phyloP scores from a whole-genome alignment of 2,888 invertebrate genomes.

The Plagodis dolabraria region DNA sequence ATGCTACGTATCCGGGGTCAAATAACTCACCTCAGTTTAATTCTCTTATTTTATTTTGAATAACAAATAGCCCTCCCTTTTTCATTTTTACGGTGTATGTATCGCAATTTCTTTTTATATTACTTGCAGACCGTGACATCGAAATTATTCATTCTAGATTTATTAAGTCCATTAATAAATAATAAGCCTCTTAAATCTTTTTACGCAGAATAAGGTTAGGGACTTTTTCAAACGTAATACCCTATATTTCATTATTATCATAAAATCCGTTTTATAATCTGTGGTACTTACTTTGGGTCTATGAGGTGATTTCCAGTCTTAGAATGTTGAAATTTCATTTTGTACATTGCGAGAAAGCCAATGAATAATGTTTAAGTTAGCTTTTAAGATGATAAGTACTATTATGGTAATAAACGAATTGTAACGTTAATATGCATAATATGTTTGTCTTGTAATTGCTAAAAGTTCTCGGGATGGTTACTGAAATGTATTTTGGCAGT shows the following conservation, averaged over 20 bases:
- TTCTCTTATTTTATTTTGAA: slow-evolving; percentile 12
- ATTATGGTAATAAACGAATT: too few relatives aligned
- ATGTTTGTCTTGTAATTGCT: too few relatives aligned
- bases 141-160: slow-evolving; percentile 36
- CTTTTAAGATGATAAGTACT: too few relatives aligned
- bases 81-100: slow-evolving; percentile 18
- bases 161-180: slow-evolving; percentile 41
- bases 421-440: too few relatives aligned
- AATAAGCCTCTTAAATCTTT: slow-evolving; percentile 39
- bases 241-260: slow-evolving; percentile 28
- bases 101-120: slow-evolving; percentile 21
- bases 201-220: slow-evolving; percentile 27
- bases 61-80: slow-evolving; percentile 14
- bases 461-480: too few relatives aligned
- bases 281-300: slow-evolving; percentile 5
- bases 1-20: background rate
- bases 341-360: background rate
- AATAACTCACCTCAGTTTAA: slow-evolving; percentile 10
- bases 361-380: background rate
- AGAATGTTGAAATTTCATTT: background rate
- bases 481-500: too few relatives aligned
- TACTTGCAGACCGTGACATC: slow-evolving; percentile 16
- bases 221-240: slow-evolving; percentile 22
- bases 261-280: slow-evolving; percentile 29
- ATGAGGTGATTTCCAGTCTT: slow-evolving; percentile 2